Percentiles rank a stretch among this genome's conserved stretches.
Conservation (phyloP, 2,797 vertebrate genomes). For the Chelon labrosus region DNA sequence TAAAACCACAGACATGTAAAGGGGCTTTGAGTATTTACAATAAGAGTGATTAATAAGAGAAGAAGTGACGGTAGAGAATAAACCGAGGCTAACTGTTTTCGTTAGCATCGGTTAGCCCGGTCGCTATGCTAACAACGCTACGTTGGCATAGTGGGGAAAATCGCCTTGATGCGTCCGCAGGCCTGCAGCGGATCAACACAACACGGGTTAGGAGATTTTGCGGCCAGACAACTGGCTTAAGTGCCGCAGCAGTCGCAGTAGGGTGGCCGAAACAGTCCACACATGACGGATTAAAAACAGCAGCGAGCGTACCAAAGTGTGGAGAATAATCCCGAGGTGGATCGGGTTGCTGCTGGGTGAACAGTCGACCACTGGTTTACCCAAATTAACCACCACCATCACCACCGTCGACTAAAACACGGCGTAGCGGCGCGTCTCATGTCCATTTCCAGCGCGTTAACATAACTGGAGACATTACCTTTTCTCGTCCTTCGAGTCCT, state of each 20-base stretch:
- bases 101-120: constrained; percentile 60
- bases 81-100: constrained; percentile 7
- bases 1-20: fast-evolving
- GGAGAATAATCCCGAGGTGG: constrained; percentile 23
- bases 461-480: constrained; percentile 55
- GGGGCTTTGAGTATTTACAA: too few species aligned
- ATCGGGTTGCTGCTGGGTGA: neutral
- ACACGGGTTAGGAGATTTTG: neutral
- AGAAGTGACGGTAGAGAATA: neutral
- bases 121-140: constrained; percentile 71
- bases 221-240: neutral
- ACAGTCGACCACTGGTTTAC: constrained; percentile 1
- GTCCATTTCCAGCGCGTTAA: neutral
- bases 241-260: too few species aligned
- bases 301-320: neutral
- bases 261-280: neutral
- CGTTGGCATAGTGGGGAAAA: constrained; percentile 61
- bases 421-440: constrained; percentile 8
- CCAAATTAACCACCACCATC: constrained; percentile 12
- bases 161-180: constrained; percentile 42
- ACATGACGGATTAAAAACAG: neutral
- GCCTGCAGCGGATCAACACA: constrained; percentile 50
- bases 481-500: constrained; percentile 34
- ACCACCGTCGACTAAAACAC: constrained; percentile 16
- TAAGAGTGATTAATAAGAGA: fast-evolving